Evolutionary conservation across 2,113 vertebrate species (phyloP).

Genomic region (Anolis carolinensis): DNA sequence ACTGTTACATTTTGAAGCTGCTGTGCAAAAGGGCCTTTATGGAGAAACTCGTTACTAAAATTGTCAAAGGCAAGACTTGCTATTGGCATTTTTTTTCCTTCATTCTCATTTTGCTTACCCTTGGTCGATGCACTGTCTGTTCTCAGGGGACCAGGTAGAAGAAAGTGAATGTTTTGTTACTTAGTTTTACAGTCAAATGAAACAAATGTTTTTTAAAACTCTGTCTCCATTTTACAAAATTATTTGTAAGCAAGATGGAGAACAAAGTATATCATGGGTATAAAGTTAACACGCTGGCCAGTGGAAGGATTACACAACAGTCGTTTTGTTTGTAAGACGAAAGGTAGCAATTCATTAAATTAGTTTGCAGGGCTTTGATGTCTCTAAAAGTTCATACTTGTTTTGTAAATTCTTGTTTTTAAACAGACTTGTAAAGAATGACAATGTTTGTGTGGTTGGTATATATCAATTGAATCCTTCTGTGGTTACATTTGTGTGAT

Average conservation of each 20-base stretch:
- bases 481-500: not conserved
- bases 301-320: slow-evolving; percentile 41
- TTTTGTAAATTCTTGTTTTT: slow-evolving; percentile 33
- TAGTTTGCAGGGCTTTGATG: slow-evolving; percentile 45
- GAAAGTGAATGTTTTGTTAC: not conserved
- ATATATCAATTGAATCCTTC: slow-evolving; percentile 40
- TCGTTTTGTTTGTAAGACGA: not conserved
- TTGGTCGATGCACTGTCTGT: slow-evolving; percentile 30
- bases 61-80: not conserved
- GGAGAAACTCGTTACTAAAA: not conserved
- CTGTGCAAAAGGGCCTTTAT: slow-evolving; percentile 25
- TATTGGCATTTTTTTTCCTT: slow-evolving; percentile 22
- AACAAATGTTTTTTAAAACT: slow-evolving; percentile 50
- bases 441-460: slow-evolving; percentile 49
- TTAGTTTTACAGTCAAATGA: not conserved
- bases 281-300: slow-evolving; percentile 44
- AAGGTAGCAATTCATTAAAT: slow-evolving; percentile 27
- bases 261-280: slow-evolving; percentile 3
- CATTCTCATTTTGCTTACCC: not conserved
- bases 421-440: not conserved
- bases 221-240: slow-evolving; percentile 56
- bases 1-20: slow-evolving; percentile 22
- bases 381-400: slow-evolving; percentile 29
- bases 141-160: slow-evolving; percentile 51
- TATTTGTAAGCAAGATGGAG: slow-evolving; percentile 26